Conservation (phyloP, 2,113 vertebrate species). For the Hippocampus barbouri region DNA sequence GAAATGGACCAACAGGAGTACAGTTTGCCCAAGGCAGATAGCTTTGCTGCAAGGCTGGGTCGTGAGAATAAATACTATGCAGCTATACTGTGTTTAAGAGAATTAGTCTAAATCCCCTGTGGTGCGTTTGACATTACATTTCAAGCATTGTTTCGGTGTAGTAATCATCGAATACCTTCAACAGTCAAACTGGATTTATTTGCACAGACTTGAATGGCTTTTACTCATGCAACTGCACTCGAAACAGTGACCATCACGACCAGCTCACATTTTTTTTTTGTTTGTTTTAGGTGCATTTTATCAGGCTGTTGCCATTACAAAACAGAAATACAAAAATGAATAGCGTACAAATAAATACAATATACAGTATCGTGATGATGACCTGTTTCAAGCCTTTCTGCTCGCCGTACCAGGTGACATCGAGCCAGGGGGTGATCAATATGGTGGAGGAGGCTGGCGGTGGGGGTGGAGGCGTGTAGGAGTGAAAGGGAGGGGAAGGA, state of each 20-base stretch:
- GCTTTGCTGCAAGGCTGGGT: neutral
- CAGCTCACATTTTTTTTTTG: neutral
- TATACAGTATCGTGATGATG: neutral
- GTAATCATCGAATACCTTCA: neutral
- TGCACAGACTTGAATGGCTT: neutral
- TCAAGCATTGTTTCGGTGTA: neutral
- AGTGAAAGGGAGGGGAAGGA: neutral
- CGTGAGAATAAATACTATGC: neutral
- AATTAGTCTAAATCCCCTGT: neutral
- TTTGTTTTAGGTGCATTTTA: neutral
- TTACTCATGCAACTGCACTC: no score
- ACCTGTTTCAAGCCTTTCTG: neutral
- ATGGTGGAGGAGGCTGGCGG: constrained; percentile 41
- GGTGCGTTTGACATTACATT: neutral
- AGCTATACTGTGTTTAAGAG: neutral
- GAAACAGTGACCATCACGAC: neutral
- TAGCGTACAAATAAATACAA: neutral
- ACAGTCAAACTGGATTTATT: neutral
- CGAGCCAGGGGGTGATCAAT: constrained; percentile 50
- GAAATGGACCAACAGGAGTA: neutral
- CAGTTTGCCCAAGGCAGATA: neutral
- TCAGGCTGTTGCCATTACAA: neutral
- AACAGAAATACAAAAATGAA: neutral
- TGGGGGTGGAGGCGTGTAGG: neutral
- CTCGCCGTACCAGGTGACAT: constrained; percentile 33